Evolutionary conservation across 2,113 vertebrate species (phyloP).

Genomic region (Phrynosoma platyrhinos): DNA sequence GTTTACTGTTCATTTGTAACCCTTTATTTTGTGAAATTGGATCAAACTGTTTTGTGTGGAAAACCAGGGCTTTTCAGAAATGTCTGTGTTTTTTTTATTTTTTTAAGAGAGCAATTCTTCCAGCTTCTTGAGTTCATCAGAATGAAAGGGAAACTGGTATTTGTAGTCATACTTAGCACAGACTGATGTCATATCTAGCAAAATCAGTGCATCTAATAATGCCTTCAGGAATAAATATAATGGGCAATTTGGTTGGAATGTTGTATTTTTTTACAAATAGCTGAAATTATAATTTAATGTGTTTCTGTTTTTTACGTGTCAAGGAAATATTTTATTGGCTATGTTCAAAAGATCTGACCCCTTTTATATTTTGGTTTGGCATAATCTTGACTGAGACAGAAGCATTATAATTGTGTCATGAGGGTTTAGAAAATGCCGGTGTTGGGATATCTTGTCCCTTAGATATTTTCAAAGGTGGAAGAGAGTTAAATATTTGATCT

Average conservation of each 20-base stretch:
- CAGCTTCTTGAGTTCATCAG: neutral
- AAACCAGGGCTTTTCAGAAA: neutral
- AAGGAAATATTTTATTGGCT: neutral
- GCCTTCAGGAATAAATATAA: neutral
- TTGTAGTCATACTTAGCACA: neutral
- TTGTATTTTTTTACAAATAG: neutral
- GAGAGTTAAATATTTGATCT: neutral
- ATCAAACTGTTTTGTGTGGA: too few species aligned
- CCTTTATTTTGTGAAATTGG: neutral
- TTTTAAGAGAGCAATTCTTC: neutral
- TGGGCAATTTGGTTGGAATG: neutral
- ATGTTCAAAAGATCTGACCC: neutral
- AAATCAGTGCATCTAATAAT: neutral
- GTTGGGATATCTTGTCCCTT: neutral
- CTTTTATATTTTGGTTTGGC: neutral
- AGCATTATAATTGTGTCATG: neutral
- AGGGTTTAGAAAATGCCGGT: neutral
- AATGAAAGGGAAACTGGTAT: neutral
- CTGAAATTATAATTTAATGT: neutral
- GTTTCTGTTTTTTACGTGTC: neutral
- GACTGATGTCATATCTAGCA: neutral
- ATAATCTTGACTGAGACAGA: neutral
- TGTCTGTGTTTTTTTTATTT: neutral
- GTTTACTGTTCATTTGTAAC: constrained; percentile 51
- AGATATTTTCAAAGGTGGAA: neutral